Conservation (phyloP, 2,888 invertebrate species). For the Atethmia centrago region DNA sequence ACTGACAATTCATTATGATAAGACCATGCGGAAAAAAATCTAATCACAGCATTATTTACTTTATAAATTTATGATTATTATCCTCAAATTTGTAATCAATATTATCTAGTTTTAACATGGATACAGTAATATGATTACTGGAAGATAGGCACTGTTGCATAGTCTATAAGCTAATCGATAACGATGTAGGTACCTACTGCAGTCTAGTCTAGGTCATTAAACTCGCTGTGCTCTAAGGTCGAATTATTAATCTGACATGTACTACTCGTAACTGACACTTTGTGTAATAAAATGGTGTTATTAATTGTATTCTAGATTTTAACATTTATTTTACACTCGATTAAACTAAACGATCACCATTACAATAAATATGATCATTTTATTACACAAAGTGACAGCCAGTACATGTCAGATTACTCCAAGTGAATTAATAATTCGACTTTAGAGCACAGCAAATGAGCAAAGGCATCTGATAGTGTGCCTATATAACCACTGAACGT, state of each 20-base stretch:
- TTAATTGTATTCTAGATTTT: too few relatives aligned
- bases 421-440: too few relatives aligned
- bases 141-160: not conserved
- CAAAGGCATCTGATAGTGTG: constrained; percentile 3
- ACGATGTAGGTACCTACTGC: constrained; percentile 1
- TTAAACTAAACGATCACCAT: too few relatives aligned
- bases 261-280: too few relatives aligned
- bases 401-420: too few relatives aligned
- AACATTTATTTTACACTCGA: too few relatives aligned
- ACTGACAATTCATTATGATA: constrained; percentile 1
- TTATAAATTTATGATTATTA: not conserved
- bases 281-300: too few relatives aligned
- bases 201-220: constrained; percentile 28
- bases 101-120: not conserved
- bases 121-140: constrained; percentile 1
- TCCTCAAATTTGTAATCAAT: not conserved
- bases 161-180: not conserved
- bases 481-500: constrained; percentile 4
- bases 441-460: constrained; percentile 20
- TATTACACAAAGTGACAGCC: too few relatives aligned
- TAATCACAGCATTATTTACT: not conserved
- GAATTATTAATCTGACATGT: too few relatives aligned
- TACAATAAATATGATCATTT: too few relatives aligned
- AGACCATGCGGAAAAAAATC: not conserved
- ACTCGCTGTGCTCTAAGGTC: too few relatives aligned